Base-by-base conservation (phyloP, 2,888 invertebrate genomes). In the Euplagia quadripunctaria region DNA sequence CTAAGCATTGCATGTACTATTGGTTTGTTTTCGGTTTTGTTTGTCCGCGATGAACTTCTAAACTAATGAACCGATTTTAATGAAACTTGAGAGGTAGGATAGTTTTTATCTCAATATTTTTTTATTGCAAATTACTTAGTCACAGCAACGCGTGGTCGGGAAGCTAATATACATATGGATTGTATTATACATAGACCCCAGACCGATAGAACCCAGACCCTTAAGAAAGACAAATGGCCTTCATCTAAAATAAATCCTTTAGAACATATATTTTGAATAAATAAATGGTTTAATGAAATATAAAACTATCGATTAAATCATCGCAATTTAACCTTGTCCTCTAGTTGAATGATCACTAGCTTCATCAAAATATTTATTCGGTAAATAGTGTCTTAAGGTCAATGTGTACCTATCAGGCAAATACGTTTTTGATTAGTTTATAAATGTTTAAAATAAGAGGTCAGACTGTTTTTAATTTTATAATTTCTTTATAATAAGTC, bases 361-460 rank as follows among this genome's bases (percentile, higher is more conserved):
- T 75, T 76, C 43, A 8, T 31, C 72, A 75, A 68, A 75, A 82
- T 84, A 77, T 79, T 74, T 49, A 72, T 67, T 75, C 65, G 43
- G 46, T 65, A 71, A 73, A 78, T 73, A 71, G 49, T 61, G 55
- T 20, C 42, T 46, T 75, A 69, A 84, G 80, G 82, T 71, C 80
- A 72, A 20, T 66, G 12, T 65, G 49, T 64, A n/a, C n/a, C n/a
- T n/a, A 41, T 17, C 68, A 68, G 17, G 71, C 20, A 64, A 70
- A 51, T 64, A 43, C n/a, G 6, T 51, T 67, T 64, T 68, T 52
- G 43, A 64, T 68, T 68, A 55, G 17, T 16, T 71, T n/a, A 31
- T 16, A 64, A 70, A 64, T 58, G 41, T 43, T 68, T 51, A 52
- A 16, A 31, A 42, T 67, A 51, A 61, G 61, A 68, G 72, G 72